Conservation (phyloP, 2,113 vertebrate genomes). For the Solenodon paradoxus region DNA sequence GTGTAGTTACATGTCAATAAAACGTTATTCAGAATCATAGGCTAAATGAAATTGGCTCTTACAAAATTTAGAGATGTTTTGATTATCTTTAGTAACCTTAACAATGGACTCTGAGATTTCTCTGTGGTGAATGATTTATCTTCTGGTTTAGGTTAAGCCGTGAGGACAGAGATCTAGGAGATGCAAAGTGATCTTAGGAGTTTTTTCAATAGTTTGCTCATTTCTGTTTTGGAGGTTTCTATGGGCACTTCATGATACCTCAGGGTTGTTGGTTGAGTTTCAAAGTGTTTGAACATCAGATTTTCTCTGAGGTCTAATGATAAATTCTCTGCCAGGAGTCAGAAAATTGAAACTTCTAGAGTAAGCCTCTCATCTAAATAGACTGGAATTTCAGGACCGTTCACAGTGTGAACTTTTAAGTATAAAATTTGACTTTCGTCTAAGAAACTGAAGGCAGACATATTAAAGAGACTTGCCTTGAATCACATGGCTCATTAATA, state of each 20-base stretch:
- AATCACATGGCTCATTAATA: background rate
- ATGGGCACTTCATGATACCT: background rate
- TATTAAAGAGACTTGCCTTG: background rate
- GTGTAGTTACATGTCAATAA: background rate
- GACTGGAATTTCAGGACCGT: background rate
- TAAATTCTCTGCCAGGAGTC: slow-evolving; percentile 1
- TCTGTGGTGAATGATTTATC: background rate
- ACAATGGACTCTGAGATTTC: background rate
- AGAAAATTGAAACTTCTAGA: background rate
- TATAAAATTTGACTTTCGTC: background rate
- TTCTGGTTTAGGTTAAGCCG: background rate
- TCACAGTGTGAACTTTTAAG: background rate
- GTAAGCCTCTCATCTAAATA: background rate
- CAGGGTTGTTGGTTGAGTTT: background rate
- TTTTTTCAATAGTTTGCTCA: background rate
- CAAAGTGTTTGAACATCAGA: background rate
- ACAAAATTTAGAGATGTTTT: background rate
- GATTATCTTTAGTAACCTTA: background rate
- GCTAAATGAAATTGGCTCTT: background rate
- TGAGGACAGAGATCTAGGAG: background rate
- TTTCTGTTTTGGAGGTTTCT: background rate
- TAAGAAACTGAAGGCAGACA: background rate
- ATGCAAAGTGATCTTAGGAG: background rate
- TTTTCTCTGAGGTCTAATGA: background rate
- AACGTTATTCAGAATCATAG: background rate